Conservation (phyloP, 1,140 invertebrate species). For the Lineus longissimus region DNA sequence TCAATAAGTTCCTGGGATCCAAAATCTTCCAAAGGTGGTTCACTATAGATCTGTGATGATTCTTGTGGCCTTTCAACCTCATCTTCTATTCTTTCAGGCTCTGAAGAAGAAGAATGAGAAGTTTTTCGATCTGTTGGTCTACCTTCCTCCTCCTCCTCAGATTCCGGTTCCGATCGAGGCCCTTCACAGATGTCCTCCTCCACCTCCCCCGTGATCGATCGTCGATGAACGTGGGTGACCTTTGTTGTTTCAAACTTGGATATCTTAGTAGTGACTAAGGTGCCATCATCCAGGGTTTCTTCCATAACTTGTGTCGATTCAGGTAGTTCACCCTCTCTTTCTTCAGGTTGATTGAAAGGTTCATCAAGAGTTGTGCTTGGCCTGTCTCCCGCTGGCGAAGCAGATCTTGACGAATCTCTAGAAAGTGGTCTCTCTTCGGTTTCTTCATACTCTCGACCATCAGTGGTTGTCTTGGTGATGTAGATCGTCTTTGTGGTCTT, state of each 20-base stretch:
- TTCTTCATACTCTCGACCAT: conserved; percentile 32
- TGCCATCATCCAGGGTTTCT: conserved; percentile 28
- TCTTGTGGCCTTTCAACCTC: too few species aligned
- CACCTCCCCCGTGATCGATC: neutral
- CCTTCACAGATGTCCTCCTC: neutral
- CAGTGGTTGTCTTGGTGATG: too few species aligned
- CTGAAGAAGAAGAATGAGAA: conserved; percentile 1
- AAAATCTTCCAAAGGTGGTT: too few species aligned
- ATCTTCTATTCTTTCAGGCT: neutral
- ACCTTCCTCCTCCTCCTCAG: neutral
- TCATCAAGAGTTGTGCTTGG: too few species aligned
- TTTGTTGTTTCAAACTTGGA: neutral
- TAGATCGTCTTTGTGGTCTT: conserved; percentile 19
- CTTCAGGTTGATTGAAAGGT: too few species aligned
- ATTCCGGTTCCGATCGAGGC: neutral
- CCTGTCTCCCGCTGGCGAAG: too few species aligned
- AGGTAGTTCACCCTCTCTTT: too few species aligned
- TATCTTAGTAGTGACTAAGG: neutral
- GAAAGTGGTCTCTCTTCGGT: neutral
- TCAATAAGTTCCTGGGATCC: neutral
- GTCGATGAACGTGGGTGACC: neutral
- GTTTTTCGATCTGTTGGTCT: neutral
- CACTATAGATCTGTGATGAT: too few species aligned
- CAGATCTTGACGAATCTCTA: too few species aligned
- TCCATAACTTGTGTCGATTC: neutral